These are phyloP conservation scores for Heptranchias perlo DNA, from an alignment of 2,113 vertebrate genomes.

Conservation along the genomic window DNA sequence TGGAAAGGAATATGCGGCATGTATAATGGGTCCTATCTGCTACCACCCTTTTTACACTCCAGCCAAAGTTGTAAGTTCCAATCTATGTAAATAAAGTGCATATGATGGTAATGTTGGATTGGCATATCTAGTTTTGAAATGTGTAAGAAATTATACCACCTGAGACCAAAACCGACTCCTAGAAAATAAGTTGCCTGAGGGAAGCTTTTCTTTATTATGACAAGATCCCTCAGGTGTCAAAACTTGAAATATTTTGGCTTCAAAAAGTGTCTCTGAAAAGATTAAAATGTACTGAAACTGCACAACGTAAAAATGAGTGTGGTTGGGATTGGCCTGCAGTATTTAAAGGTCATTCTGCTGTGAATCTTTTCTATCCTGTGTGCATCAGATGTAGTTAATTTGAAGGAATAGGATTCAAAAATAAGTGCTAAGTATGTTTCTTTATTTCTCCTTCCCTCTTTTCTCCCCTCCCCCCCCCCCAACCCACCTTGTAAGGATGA, in stretches of 20 bases:
- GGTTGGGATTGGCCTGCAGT: background rate
- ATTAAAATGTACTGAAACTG: background rate
- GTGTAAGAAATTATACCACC: background rate
- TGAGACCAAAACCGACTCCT: background rate
- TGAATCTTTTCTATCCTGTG: background rate
- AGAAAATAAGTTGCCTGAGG: background rate
- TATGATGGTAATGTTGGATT: background rate
- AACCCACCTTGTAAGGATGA: slow-evolving; percentile 77
- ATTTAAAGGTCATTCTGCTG: background rate
- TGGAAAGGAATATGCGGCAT: background rate
- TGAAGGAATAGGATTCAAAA: background rate
- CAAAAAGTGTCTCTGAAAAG: background rate
- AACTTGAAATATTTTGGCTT: background rate
- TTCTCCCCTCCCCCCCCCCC: too few relatives aligned
- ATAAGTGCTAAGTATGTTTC: background rate
- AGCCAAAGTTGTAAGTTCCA: background rate
- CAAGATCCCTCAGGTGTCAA: background rate
- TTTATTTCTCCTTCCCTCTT: background rate
- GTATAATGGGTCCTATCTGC: background rate
- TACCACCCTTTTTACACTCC: background rate
- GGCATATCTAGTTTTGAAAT: background rate
- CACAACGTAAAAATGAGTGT: background rate
- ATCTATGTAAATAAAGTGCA: background rate
- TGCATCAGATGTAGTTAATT: background rate
- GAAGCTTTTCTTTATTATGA: background rate